Percentiles rank a stretch among this genome's conserved stretches.
Evolutionary conservation across 2,888 invertebrate species (phyloP).

Genomic region (Amphiduros pacificus): DNA sequence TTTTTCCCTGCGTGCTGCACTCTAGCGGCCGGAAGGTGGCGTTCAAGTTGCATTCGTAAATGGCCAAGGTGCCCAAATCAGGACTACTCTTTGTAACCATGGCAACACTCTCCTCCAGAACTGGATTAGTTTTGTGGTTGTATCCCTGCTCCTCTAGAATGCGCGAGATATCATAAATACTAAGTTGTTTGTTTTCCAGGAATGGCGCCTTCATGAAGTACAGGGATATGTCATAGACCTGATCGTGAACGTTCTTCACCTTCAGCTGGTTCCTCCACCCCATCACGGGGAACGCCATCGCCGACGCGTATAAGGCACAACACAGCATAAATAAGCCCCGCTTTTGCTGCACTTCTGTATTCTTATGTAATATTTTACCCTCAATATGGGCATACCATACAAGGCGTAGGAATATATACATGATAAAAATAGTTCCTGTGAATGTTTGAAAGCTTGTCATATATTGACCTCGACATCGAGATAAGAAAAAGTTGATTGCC

Average conservation of each 20-base stretch:
- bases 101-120: background rate
- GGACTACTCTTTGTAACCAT: background rate
- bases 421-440: slow-evolving; percentile 19
- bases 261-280: slow-evolving; percentile 9
- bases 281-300: slow-evolving; percentile 28
- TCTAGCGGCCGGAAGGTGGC: slow-evolving; percentile 3
- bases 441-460: slow-evolving; percentile 20
- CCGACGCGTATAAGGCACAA: slow-evolving; percentile 24
- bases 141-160: slow-evolving; percentile 15
- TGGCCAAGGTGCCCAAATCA: background rate
- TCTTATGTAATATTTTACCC: slow-evolving; percentile 23
- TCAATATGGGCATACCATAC: slow-evolving; percentile 33
- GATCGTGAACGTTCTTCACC: background rate
- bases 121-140: background rate
- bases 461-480: slow-evolving; percentile 21
- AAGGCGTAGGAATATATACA: slow-evolving; percentile 26
- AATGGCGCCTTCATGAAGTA: slow-evolving; percentile 17
- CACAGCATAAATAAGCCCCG: slow-evolving; percentile 22
- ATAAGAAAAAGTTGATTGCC: slow-evolving; percentile 28
- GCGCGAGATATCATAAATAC: background rate
- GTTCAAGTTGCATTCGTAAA: slow-evolving; percentile 3
- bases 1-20: slow-evolving; percentile 2
- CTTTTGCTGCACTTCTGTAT: slow-evolving; percentile 19
- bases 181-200: background rate
- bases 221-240: slow-evolving; percentile 17